Evolutionary conservation across 2,888 invertebrate genomes (phyloP).

Genomic region (Augochlorella aurata): DNA sequence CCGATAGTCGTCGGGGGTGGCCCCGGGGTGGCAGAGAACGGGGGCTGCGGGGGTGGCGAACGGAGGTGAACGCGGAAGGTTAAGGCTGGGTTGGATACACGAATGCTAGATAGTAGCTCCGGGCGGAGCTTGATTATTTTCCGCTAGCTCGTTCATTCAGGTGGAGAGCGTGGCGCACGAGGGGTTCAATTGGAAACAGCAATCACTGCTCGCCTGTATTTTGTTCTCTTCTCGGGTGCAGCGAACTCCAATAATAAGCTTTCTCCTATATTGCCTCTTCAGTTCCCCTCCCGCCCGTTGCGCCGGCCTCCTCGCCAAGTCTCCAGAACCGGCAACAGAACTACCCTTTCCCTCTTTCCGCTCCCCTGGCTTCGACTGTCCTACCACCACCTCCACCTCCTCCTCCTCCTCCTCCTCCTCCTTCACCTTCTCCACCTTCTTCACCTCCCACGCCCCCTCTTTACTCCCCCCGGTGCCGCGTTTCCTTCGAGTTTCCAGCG

Average conservation of each 20-base stretch:
- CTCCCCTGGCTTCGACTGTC: constrained; percentile 61
- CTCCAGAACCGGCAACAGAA: constrained; percentile 63
- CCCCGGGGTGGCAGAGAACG: not conserved
- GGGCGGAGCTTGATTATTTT: constrained; percentile 82
- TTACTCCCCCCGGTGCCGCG: constrained; percentile 61
- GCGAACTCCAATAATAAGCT: constrained; percentile 82
- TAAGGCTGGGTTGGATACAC: constrained; percentile 66
- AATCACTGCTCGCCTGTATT: constrained; percentile 82
- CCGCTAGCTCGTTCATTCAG: constrained; percentile 82
- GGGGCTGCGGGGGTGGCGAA: not conserved
- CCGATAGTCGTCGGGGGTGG: constrained; percentile 39
- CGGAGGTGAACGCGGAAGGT: constrained; percentile 59
- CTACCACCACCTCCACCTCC: constrained; percentile 53
- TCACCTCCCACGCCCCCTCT: not conserved
- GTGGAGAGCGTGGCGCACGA: constrained; percentile 79
- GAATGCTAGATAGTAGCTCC: constrained; percentile 79
- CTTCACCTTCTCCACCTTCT: not conserved
- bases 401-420: constrained; percentile 45
- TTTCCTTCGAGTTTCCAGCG: constrained; percentile 75
- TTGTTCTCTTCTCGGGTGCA: constrained; percentile 79
- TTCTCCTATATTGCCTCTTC: constrained; percentile 82
- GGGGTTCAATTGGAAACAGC: constrained; percentile 82
- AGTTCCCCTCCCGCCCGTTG: constrained; percentile 64
- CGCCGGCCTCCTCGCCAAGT: constrained; percentile 56
- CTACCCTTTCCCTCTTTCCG: constrained; percentile 63